Conservation (phyloP, 2,113 vertebrate genomes). For the Nannobrachium achirus region DNA sequence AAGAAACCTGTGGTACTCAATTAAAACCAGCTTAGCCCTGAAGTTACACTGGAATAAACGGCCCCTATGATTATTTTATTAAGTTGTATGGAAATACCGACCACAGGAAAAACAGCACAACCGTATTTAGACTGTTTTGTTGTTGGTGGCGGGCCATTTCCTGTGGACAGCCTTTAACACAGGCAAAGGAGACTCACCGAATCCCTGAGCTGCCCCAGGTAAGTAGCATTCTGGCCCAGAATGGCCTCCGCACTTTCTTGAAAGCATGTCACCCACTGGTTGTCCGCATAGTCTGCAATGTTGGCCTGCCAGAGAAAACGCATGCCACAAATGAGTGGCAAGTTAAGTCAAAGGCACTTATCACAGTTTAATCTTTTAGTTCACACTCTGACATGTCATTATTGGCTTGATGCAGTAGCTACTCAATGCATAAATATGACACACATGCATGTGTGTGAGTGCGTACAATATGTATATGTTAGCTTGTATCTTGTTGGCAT, state of each 20-base stretch:
- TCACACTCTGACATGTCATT: background rate
- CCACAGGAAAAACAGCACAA: slow-evolving; percentile 23
- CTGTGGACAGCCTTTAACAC: slow-evolving; percentile 42
- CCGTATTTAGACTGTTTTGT: background rate
- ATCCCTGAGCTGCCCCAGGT: slow-evolving; percentile 93
- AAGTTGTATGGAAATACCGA: slow-evolving; percentile 11
- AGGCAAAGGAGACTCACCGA: slow-evolving; percentile 80
- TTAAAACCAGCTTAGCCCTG: background rate
- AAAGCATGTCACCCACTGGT: slow-evolving; percentile 98
- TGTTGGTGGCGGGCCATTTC: slow-evolving; percentile 21
- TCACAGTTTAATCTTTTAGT: too few relatives aligned
- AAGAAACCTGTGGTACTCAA: background rate
- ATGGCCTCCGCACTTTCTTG: slow-evolving; percentile 93
- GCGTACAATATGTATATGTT: background rate
- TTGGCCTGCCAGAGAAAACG: slow-evolving; percentile 82
- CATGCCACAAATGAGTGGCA: background rate
- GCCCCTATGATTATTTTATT: slow-evolving; percentile 5
- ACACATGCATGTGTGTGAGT: background rate
- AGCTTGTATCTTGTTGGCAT: slow-evolving; percentile 18
- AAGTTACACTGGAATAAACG: background rate
- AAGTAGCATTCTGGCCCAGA: slow-evolving; percentile 89
- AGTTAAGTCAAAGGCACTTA: background rate
- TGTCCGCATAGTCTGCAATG: slow-evolving; percentile 91
- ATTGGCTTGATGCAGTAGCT: background rate
- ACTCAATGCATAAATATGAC: background rate